Conservation (phyloP, 2,113 vertebrate genomes). For the Alaudala cheleensis region DNA sequence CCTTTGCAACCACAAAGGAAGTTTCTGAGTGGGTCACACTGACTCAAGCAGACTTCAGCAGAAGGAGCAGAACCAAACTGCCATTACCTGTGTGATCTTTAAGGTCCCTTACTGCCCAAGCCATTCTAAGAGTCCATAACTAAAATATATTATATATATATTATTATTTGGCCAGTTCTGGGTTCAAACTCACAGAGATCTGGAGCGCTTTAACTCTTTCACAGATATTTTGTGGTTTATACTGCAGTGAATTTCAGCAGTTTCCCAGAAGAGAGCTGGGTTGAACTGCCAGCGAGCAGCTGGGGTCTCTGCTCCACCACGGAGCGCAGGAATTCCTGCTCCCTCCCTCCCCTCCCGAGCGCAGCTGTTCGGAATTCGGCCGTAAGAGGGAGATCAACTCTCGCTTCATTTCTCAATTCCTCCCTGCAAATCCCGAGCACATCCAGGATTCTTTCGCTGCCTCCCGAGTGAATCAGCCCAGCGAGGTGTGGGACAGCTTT, state of each 20-base stretch:
- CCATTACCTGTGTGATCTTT: not conserved
- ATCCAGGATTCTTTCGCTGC: not conserved
- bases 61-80: not conserved
- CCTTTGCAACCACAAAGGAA: not conserved
- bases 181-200: not conserved
- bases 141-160: no score
- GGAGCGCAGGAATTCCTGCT: not conserved
- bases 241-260: not conserved
- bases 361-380: slow-evolving; percentile 13
- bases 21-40: not conserved
- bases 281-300: not conserved
- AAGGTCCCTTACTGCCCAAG: not conserved
- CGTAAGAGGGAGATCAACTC: slow-evolving; percentile 61
- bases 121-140: not conserved
- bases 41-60: not conserved
- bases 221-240: not conserved
- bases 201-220: not conserved
- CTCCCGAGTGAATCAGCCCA: not conserved
- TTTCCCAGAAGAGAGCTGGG: not conserved
- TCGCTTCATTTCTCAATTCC: not conserved
- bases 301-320: not conserved
- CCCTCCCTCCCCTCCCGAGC: not conserved
- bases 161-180: not conserved
- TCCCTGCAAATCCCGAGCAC: not conserved
- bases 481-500: not conserved